Evolutionary conservation across 2,888 invertebrate species (phyloP).

Genomic region (Agrotis clavis): DNA sequence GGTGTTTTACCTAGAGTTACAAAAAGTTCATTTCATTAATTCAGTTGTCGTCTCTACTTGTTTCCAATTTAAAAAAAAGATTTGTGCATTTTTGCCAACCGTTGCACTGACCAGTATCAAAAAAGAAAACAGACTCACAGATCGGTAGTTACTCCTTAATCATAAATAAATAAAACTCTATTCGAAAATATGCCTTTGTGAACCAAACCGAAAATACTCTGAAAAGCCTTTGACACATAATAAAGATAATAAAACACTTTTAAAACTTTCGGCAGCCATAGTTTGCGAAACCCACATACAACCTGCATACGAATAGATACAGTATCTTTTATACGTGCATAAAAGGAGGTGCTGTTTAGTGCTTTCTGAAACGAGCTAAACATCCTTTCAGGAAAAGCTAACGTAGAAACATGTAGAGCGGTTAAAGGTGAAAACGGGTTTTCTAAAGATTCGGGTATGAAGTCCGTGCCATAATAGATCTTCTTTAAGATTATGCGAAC

Average conservation of each 20-base stretch:
- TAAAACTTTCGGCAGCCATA: conserved; percentile 5
- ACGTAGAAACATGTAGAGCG: conserved; percentile 7
- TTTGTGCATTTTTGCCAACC: neutral
- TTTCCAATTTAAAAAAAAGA: too few relatives aligned
- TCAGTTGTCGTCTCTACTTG: neutral
- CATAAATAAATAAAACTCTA: too few relatives aligned
- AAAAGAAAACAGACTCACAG: neutral
- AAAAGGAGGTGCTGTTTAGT: conserved; percentile 48
- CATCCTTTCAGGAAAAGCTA: conserved; percentile 51
- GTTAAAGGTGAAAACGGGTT: conserved; percentile 32
- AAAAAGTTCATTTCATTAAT: neutral
- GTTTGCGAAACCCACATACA: conserved; percentile 21
- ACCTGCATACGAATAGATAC: conserved; percentile 15
- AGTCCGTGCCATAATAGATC: conserved; percentile 13
- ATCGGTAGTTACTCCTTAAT: neutral
- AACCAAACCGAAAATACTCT: neutral
- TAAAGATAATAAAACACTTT: conserved; percentile 19
- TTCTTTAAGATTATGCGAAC: conserved; percentile 17
- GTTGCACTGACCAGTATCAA: neutral
- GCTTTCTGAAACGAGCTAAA: conserved; percentile 46
- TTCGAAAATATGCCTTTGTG: neutral
- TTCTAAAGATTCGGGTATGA: conserved; percentile 35
- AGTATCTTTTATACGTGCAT: conserved; percentile 26
- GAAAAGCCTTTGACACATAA: neutral
- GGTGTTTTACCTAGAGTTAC: too few relatives aligned